Base-by-base conservation (phyloP, 1,140 invertebrate species). In the Camponotus vicinus region DNA sequence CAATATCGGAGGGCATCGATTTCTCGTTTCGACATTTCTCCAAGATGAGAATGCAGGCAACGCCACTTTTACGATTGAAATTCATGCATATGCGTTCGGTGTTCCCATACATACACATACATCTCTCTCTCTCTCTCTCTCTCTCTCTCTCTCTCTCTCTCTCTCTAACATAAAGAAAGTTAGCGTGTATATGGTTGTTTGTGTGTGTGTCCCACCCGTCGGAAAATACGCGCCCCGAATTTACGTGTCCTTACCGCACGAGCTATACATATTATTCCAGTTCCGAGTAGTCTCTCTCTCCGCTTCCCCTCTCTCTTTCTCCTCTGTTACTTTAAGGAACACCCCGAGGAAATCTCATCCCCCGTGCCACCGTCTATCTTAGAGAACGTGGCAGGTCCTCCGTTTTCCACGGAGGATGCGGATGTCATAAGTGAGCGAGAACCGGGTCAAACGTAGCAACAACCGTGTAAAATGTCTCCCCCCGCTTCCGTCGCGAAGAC, bases 1-100 rank as follows among this genome's bases (percentile, higher is more conserved):
- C 89, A 80, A 86, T 84, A 90, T 90, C 80, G 71, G 37, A 52
- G 49, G 45, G 66, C 88, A 70, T 90, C 85, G 79, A 90, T 90
- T 85, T 84, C 78, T 63, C 49, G 34, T 64, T 63, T 49, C 52
- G 63, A 67, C 45, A 70, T 89, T 63, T 79, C 52, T 27, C 40
- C 34, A 73, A 89, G 87, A 89, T 82, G 84, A 86, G 71, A 89
- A 86, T 59, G 66, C 83, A 59, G 32, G 45, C 79, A 40, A 61
- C 45, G 63, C 27, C 69, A 86, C 83, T 86, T 83, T 89, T 86
- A 86, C 85, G 88, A 89, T 83, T 86, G 77, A 86, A 89, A 77
- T 82, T 82, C 84, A 57, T 83, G 75, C 80, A 45, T 80, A 57
- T 73, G 86, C 13, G 63, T 77, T 75, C 52, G 42, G 18, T 45